Evolutionary conservation across 2,113 vertebrate genomes (phyloP).

Genomic region (Chamaetylas fuelleborni): DNA sequence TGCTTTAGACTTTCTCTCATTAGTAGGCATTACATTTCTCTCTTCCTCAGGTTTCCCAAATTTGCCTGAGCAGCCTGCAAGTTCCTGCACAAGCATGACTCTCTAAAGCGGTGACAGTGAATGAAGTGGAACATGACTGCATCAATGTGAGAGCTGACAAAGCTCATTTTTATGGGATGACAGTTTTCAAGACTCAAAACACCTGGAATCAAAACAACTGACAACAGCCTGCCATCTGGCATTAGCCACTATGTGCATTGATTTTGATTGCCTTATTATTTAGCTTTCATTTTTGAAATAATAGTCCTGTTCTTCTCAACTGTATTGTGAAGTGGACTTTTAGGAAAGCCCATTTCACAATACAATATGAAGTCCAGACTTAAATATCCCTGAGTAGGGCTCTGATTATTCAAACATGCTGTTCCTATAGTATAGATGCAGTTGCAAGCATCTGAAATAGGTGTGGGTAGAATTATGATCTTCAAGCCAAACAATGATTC

Average conservation of each 20-base stretch:
- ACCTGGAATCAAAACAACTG: neutral
- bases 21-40: neutral
- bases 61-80: neutral
- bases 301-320: neutral
- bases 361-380: neutral
- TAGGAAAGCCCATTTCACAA: neutral
- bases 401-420: neutral
- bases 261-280: neutral
- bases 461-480: neutral
- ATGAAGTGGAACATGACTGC: neutral
- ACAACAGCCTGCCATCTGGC: neutral
- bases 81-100: neutral
- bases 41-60: neutral
- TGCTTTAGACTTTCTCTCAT: neutral
- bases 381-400: neutral
- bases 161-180: neutral
- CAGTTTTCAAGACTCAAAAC: neutral
- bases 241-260: neutral
- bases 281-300: neutral
- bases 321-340: neutral
- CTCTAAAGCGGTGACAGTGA: fast-evolving
- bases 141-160: neutral
- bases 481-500: neutral
- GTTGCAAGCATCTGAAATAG: neutral
- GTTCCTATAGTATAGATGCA: neutral